Evolutionary conservation across 2,113 vertebrate genomes (phyloP), one percentile per base, ranked within the genome.

Genomic region (Dromiciops gliroides): DNA sequence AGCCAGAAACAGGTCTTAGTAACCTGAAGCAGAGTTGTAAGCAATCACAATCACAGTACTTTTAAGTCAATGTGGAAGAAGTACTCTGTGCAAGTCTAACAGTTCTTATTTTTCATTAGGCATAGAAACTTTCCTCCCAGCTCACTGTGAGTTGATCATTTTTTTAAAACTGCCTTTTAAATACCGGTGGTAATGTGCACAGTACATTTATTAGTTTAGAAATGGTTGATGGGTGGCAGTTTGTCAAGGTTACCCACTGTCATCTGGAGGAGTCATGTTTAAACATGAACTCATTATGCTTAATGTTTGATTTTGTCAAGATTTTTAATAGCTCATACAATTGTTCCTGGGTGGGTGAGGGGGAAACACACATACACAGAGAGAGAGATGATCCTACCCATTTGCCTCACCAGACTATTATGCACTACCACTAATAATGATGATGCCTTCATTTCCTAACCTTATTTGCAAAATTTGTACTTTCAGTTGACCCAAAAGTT

Each of bases 321-420:
- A 89, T 96, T 92, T 96, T 97, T 97, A 89, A 97, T 95, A 97
- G 96, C 75, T 93, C 89, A 94, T 96, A 94, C 96, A 60, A 25
- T 97, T 97, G 49, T 95, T 97, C 52, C 47, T 52, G n/a, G 56
- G 47, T 12, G 91, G 28, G 12, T 96, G 92, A 47, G 95, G 95
- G 51, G 7, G 56, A 97, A 96, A 94, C n/a, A 51, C 2, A 89
- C 28, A 95, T 0, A 90, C 31, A 48, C 23, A 50, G n/a, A 93
- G 48, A 92, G 26, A 53, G 37, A 90, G 89, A 89, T 96, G 92
- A 97, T 48, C 94, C 94, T 89, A 95, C 91, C 26, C n/a, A 95
- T 91, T 48, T 97, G 16, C n/a, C 92, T 98, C 96, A 23, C 52
- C 92, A 97, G 94, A 94, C 92, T 92, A 22, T 89, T 90, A 49